Base-by-base conservation (phyloP, 2,888 invertebrate species). In the Polydrusus tereticollis region DNA sequence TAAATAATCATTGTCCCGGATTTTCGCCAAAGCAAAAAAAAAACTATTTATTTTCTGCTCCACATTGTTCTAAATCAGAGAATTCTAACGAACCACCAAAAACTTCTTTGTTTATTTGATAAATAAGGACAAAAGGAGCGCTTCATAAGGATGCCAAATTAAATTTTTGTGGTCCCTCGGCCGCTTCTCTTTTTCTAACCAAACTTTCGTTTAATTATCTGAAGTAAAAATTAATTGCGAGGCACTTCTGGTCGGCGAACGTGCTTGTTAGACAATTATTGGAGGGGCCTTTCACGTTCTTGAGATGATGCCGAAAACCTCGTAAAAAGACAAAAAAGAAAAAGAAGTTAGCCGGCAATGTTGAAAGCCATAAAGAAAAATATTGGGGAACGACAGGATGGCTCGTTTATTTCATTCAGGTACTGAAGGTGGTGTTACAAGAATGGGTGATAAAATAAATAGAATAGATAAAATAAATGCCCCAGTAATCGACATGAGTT, bases 161-260 rank as follows among this genome's bases (percentile, higher is more conserved):
- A 62, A 68, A 68, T 68, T 72, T 68, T 33, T 63, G 63, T 58
- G 63, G 72, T 63, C 59, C 26, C 23, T 33, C 45, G 58, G 41
- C 50, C 52, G 36, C 57, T 43, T 60, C 45, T 33, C 55, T 58
- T 68, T 72, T 63, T 72, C 59, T 68, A 36, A 63, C 41, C 38
- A 47, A 72, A 72, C 57, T 72, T 72, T 68, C 72, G 63, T 64
- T 72, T 72, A 72, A 72, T 72, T 72, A 72, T 72, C 72, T 50
- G 58, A 68, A 72, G 72, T 66, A 72, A 72, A 72, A 72, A 72
- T 72, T 72, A 72, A 72, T 72, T 72, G 72, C 67, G 29, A 72
- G 63, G 68, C 72, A 63, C 72, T 72, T 63, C 68, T 62, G 72
- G 38, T 41, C 55, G 50, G 45, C 50, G 66, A 62, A 72, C 72